Conservation (phyloP, 2,797 vertebrate species). For the Emys orbicularis region DNA sequence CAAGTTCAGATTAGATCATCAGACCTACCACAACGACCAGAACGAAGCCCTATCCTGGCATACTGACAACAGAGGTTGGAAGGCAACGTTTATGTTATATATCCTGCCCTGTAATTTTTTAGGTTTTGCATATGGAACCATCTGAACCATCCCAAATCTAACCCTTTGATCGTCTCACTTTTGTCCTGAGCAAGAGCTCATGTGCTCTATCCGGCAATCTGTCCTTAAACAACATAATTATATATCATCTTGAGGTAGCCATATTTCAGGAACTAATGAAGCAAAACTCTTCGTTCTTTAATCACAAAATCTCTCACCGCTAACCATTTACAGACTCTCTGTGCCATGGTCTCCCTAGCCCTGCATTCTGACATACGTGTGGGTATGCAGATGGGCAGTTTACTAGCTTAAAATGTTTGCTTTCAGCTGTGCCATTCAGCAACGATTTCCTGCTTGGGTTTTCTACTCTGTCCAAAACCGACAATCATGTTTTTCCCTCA, state of each 20-base stretch:
- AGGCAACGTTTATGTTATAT: neutral
- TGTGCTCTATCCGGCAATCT: neutral
- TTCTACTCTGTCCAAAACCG: conserved; percentile 76
- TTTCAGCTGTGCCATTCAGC: conserved; percentile 78
- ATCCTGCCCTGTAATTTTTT: neutral
- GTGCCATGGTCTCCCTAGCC: conserved; percentile 16
- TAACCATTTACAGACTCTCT: conserved; percentile 39
- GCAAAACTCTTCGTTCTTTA: conserved; percentile 55
- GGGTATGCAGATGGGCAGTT: conserved; percentile 74
- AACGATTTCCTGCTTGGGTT: conserved; percentile 76
- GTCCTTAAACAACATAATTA: conserved; percentile 35
- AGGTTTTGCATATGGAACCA: neutral
- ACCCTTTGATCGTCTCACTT: conserved; percentile 9
- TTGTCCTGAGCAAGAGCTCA: neutral
- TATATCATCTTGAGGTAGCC: conserved; percentile 39
- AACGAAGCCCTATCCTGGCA: neutral
- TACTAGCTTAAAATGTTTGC: conserved; percentile 72
- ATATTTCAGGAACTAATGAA: conserved; percentile 53
- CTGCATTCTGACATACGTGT: conserved; percentile 57
- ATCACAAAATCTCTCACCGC: conserved; percentile 43
- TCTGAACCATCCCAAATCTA: neutral
- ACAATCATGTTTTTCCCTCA: conserved; percentile 74
- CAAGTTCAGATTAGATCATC: neutral
- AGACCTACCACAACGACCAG: neutral
- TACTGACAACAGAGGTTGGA: neutral